These are phyloP conservation scores for Mionectes olivaceus DNA, from an alignment of 2,797 vertebrate genomes.

Conservation along the genomic window DNA sequence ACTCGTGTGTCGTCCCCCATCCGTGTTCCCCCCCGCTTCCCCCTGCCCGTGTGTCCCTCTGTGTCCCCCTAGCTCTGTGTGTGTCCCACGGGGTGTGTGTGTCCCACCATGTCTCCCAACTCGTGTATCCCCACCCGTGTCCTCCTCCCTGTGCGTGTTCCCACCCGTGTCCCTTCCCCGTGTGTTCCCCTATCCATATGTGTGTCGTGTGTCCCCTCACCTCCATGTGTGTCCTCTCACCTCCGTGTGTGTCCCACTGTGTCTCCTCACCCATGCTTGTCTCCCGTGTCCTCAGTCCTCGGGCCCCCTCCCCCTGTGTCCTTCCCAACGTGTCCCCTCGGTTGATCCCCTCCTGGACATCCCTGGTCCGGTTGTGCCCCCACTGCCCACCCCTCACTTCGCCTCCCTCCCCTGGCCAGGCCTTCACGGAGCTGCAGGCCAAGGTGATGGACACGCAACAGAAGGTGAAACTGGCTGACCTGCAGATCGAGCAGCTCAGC, in stretches of 20 bases:
- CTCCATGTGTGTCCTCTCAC: neutral
- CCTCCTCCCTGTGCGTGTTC: accelerated
- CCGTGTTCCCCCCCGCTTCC: neutral
- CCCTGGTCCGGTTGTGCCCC: accelerated
- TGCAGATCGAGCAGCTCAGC: conserved; percentile 94
- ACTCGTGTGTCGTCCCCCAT: neutral
- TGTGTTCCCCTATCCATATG: neutral
- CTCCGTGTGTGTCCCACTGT: neutral
- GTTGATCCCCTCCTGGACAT: too few species aligned
- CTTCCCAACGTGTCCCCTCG: neutral
- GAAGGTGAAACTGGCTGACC: conserved; percentile 93
- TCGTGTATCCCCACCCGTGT: too few species aligned
- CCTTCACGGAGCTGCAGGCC: conserved; percentile 93
- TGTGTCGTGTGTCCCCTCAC: neutral
- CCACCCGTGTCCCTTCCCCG: neutral
- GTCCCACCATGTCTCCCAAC: accelerated
- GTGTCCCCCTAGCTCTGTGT: neutral
- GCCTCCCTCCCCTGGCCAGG: conserved; percentile 71
- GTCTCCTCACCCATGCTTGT: neutral
- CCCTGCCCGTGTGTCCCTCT: neutral
- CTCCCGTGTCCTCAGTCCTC: neutral
- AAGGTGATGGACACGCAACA: conserved; percentile 97
- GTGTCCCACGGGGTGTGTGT: neutral
- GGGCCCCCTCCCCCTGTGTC: neutral
- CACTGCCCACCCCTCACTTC: neutral